These are phyloP conservation scores for Ammodytes marinus DNA, from an alignment of 2,113 vertebrate genomes.

Conservation along the genomic window DNA sequence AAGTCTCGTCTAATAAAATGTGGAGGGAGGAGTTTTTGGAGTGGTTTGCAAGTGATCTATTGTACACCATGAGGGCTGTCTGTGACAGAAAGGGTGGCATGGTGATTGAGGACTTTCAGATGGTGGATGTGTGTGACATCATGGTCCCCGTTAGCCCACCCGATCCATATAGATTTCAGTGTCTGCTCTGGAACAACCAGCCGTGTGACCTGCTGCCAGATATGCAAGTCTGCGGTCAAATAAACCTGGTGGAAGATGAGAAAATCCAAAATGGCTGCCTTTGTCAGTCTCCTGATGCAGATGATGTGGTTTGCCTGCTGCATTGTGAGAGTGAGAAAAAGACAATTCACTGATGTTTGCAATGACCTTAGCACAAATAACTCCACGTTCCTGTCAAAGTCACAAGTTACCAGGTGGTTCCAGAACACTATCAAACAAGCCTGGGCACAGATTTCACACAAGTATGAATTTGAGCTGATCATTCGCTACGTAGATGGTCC, in stretches of 20 bases:
- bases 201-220: conserved; percentile 69
- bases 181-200: conserved; percentile 80
- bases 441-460: conserved; percentile 92
- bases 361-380: conserved; percentile 83
- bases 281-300: conserved; percentile 87
- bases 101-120: conserved; percentile 89
- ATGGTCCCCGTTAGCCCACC: conserved; percentile 88
- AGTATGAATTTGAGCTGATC: conserved; percentile 92
- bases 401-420: conserved; percentile 92
- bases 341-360: conserved; percentile 47
- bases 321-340: conserved; percentile 77
- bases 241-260: conserved; percentile 84
- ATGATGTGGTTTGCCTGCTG: conserved; percentile 91
- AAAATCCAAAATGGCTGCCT: conserved; percentile 81
- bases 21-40: conserved; percentile 90
- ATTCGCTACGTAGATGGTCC: conserved; percentile 85
- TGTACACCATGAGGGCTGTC: conserved; percentile 86
- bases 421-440: conserved; percentile 87
- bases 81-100: conserved; percentile 85
- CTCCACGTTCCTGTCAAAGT: conserved; percentile 85
- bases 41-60: conserved; percentile 90
- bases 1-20: conserved; percentile 77
- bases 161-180: conserved; percentile 85
- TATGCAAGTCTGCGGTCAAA: conserved; percentile 84
- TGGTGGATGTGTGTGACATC: conserved; percentile 87